Evolutionary conservation across 2,888 invertebrate genomes (phyloP).

Genomic region (Panzeria rudis): DNA sequence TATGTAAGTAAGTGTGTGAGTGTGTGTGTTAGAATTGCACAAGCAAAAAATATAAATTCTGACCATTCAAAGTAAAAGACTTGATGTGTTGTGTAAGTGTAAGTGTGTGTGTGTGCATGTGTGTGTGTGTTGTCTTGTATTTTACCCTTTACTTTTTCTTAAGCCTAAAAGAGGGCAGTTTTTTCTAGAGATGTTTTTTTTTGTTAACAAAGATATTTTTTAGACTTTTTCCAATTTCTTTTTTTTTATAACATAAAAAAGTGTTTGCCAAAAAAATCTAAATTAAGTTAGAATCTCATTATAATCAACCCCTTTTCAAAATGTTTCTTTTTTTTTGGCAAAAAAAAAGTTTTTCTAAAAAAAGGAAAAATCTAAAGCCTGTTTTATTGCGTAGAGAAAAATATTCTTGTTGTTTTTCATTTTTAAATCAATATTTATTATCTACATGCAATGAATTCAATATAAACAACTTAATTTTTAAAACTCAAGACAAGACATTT

Average conservation of each 20-base stretch:
- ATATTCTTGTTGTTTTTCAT: not conserved
- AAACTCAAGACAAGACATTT: conserved; percentile 4
- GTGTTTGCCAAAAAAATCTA: conserved; percentile 46
- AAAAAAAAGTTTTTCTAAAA: conserved; percentile 17
- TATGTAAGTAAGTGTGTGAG: not conserved
- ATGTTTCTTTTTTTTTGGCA: conserved; percentile 17
- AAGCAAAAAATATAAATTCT: conserved; percentile 3
- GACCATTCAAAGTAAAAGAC: conserved; percentile 43
- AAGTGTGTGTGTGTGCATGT: not conserved
- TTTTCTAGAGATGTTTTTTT: conserved; percentile 28
- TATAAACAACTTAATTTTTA: conserved; percentile 22
- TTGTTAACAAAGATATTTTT: not conserved
- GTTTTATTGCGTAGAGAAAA: conserved; percentile 1
- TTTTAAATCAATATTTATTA: conserved; percentile 30
- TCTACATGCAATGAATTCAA: not conserved
- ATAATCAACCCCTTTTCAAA: conserved; percentile 49
- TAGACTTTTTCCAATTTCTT: conserved; percentile 40
- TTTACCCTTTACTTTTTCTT: conserved; percentile 41
- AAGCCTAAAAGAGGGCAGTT: conserved; percentile 47
- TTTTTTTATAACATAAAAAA: conserved; percentile 31
- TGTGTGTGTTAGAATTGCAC: conserved; percentile 8
- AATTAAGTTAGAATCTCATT: conserved; percentile 72
- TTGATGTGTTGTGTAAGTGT: not conserved
- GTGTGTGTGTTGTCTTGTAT: conserved; percentile 10
- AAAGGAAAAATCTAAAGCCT: conserved; percentile 1